Conservation (phyloP, 2,797 vertebrate species). For the Streptopelia turtur region DNA sequence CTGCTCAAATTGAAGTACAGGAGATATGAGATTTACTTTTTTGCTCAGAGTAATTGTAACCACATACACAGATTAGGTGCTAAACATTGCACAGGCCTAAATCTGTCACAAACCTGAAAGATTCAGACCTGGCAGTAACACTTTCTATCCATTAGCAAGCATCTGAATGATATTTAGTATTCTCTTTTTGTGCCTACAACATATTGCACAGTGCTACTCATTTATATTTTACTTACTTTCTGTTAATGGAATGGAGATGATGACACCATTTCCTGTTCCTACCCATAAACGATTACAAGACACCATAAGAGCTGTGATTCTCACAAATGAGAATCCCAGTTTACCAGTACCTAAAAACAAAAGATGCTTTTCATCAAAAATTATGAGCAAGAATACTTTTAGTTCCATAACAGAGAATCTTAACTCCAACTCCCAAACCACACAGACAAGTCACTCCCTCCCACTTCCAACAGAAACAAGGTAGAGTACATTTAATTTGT, state of each 20-base stretch:
- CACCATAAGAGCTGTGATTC: conserved; percentile 97
- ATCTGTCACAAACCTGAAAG: background rate
- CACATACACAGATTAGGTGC: background rate
- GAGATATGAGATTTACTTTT: background rate
- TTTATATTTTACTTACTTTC: conserved; percentile 85
- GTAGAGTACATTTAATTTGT: background rate
- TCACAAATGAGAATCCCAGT: conserved; percentile 97
- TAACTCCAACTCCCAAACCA: conserved; percentile 41
- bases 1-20: background rate
- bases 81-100: background rate
- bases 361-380: conserved; percentile 65
- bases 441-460: background rate
- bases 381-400: conserved; percentile 34
- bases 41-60: background rate
- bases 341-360: conserved; percentile 91
- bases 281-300: conserved; percentile 96
- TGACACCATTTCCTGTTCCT: conserved; percentile 97
- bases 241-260: conserved; percentile 97
- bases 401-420: conserved; percentile 33
- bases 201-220: conserved; percentile 38
- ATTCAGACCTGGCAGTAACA: background rate
- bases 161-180: background rate
- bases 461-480: conserved; percentile 15
- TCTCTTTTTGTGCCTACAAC: conserved; percentile 22
- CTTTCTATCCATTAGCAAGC: conserved; percentile 35